These are phyloP conservation scores for Pollenia angustigena DNA, from an alignment of 2,888 invertebrate genomes.

Conservation along the genomic window DNA sequence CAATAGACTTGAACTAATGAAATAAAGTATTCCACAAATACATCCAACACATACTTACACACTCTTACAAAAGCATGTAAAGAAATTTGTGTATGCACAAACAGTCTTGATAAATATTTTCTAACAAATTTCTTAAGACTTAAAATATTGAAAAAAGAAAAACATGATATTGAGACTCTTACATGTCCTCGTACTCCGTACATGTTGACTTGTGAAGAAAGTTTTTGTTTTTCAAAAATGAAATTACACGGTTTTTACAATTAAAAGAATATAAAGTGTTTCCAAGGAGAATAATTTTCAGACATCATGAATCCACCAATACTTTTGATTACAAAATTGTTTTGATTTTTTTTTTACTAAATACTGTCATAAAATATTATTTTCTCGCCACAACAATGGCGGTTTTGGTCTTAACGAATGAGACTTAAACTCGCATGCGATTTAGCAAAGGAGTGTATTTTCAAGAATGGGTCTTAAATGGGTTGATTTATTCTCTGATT, in stretches of 20 bases:
- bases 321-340: neutral
- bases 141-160: slow-evolving; percentile 3
- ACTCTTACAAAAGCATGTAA: neutral
- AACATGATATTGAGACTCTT: slow-evolving; percentile 39
- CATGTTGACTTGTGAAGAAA: slow-evolving; percentile 28
- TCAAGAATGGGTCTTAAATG: too few species aligned
- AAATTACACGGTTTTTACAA: neutral
- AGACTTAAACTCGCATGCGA: too few species aligned
- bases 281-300: slow-evolving; percentile 3
- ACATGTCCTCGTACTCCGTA: neutral
- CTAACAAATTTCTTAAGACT: slow-evolving; percentile 51
- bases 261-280: slow-evolving; percentile 32
- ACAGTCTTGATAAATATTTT: slow-evolving; percentile 19
- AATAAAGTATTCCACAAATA: slow-evolving; percentile 9
- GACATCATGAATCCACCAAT: too few species aligned
- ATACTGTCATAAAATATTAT: too few species aligned
- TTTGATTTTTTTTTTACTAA: neutral
- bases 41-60: slow-evolving; percentile 3
- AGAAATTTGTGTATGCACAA: neutral
- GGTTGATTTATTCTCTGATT: too few species aligned
- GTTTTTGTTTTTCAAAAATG: slow-evolving; percentile 5
- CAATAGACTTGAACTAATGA: slow-evolving; percentile 58
- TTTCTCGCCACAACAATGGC: too few species aligned
- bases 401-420: too few species aligned
- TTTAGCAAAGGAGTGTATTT: too few species aligned